Conservation (phyloP, 2,888 invertebrate species). For the Campopleginae sp. region DNA sequence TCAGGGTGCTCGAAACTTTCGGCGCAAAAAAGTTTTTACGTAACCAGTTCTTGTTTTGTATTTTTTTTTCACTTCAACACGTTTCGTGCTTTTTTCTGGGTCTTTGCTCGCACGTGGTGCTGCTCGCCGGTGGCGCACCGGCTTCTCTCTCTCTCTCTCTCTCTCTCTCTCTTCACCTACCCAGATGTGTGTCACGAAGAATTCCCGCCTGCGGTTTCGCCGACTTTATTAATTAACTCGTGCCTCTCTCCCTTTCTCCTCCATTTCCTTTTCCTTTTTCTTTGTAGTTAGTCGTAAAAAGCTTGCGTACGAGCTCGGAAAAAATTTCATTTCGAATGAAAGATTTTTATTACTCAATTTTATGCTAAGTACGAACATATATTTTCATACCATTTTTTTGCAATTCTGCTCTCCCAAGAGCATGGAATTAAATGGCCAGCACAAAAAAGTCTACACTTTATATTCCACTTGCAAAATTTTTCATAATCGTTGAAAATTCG, state of each 20-base stretch:
- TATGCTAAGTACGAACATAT: neutral
- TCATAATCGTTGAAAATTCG: neutral
- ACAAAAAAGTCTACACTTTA: neutral
- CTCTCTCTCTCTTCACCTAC: neutral
- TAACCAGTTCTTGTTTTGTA: neutral
- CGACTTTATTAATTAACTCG: conserved; percentile 11
- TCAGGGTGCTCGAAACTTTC: neutral
- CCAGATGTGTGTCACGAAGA: conserved; percentile 23
- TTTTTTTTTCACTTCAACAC: conserved; percentile 4
- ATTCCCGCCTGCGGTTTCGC: conserved; percentile 10
- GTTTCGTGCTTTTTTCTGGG: conserved; percentile 19
- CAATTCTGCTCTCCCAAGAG: neutral
- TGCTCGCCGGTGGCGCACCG: conserved; percentile 21
- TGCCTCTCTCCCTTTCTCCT: neutral
- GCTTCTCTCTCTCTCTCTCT: neutral
- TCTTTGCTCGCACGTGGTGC: conserved; percentile 16
- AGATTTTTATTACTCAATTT: neutral
- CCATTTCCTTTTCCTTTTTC: neutral
- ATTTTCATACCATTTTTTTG: neutral
- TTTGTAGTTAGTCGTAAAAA: neutral
- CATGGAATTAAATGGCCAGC: neutral
- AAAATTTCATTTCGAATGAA: neutral
- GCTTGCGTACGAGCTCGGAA: neutral
- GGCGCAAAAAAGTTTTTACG: neutral
- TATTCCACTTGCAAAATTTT: neutral